Base-by-base conservation (phyloP, 1,140 invertebrate species). In the Diprion similis region DNA sequence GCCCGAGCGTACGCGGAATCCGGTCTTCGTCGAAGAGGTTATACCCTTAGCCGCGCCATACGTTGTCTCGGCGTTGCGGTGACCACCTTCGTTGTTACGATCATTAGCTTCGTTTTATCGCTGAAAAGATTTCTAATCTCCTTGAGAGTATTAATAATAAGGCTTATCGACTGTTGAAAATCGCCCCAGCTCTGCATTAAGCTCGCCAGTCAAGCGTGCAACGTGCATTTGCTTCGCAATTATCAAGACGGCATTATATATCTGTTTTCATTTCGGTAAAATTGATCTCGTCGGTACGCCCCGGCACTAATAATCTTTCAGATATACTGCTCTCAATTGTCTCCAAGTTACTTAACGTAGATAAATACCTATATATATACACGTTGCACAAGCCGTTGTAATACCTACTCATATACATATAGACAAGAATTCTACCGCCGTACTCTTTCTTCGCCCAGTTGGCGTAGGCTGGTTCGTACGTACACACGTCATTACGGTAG, bases 401-500 rank as follows among this genome's bases (percentile, higher is more conserved):
- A 59, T 59, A 59, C 24, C 24, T 37, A 37, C 24, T 37, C 24
- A 37, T 37, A 37, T 37, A 37, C 2, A 37, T 37, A 37, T 6
- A 37, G 24, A 37, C 24, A 37, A 37, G 24, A 37, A 37, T 59
- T 59, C 51, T 59, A 4, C 11, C 51, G 51, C 6, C 51, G 51
- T 8, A 59, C 11, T 17, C n/a, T 15, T 6, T 59, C 51, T 59
- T 13, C 51, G 6, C 51, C n/a, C 8, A 18, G 66, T 68, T 68
- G 10, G 18, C 18, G 66, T 45, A 68, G 69, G 46, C 46, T n/a
- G 19, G 45, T 37, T 15, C 46, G 69, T 19, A 46, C 69, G 69
- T 70, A 48, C 69, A 48, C 51, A 15, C 46, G 46, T 70, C 46
- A 70, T 68, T 70, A 37, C 69, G 15, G 69, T 70, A 70, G 69